Evolutionary conservation across 1,140 invertebrate species (phyloP), one percentile per base, ranked within the genome.

Genomic region (Thaumatotibia leucotreta): DNA sequence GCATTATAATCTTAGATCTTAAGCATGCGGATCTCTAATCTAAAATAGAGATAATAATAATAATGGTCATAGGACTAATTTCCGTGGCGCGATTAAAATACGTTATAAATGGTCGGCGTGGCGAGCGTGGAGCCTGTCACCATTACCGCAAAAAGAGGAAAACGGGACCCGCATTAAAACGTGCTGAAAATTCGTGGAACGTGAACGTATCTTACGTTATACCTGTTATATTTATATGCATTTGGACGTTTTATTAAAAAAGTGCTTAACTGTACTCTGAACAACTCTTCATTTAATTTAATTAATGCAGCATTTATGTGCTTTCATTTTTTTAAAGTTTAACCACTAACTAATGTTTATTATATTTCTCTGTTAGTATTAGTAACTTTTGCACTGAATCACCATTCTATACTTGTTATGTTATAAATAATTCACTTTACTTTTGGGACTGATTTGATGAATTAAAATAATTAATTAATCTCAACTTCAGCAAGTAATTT

Each of bases 51-150:
- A 74, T 72, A 14, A 76, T 62, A 80, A 76, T 72, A 27, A 76
- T 62, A 80, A 65, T 54, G 70, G 65, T 71, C 76, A 80, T 79
- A 77, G 71, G 83, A 77, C 74, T 82, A 80, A 84, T 82, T 77
- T 81, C 72, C 74, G 72, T 75, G 74, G 79, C 74, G 68, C 77
- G 76, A 81, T 84, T 83, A 80, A 80, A 83, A 82, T 72, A 77
- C 77, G 69, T 80, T 79, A 83, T 79, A 82, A 83, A 79, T 78
- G 76, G 70, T 74, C 69, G 68, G 66, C 23, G 20, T 71, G 70
- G 73, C 79, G 66, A 73, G 62, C 70, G 65, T 66, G 35, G 70
- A 64, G 70, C 66, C 69, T 75, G 79, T 78, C 78, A 77, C 74
- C 75, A 75, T 79, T 74, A 79, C 83, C 77, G 74, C 76, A 82